Conservation (phyloP, 2,888 invertebrate species). For the Peribatodes rhomboidaria region DNA sequence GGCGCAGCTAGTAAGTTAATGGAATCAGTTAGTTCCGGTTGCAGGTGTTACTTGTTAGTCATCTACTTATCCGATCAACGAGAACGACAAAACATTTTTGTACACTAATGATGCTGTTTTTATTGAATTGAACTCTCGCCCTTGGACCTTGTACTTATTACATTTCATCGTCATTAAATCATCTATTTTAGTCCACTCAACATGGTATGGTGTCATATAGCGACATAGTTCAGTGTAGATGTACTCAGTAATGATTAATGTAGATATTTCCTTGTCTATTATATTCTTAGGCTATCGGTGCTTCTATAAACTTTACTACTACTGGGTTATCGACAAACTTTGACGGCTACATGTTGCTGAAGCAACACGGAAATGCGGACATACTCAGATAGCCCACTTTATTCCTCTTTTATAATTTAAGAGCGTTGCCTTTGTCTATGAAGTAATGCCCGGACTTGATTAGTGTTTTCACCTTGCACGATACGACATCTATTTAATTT, state of each 20-base stretch:
- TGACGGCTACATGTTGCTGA: too few relatives aligned
- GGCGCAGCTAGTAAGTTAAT: background rate
- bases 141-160: conserved; percentile 2
- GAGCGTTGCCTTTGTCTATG: too few relatives aligned
- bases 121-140: conserved; percentile 12
- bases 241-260: background rate
- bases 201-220: background rate
- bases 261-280: too few relatives aligned
- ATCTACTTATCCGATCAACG: conserved; percentile 5
- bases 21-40: background rate
- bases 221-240: background rate
- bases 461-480: too few relatives aligned
- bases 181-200: background rate
- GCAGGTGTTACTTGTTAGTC: background rate
- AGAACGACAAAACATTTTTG: conserved; percentile 3
- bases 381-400: too few relatives aligned
- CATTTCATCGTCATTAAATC: background rate
- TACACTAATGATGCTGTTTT: background rate
- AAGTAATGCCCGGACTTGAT: too few relatives aligned
- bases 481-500: too few relatives aligned
- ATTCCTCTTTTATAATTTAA: too few relatives aligned
- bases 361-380: too few relatives aligned
- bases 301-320: background rate
- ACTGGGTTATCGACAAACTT: too few relatives aligned
- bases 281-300: background rate